A percentile compares a stretch with the other conserved stretches of the same genome.
phyloP scores from a whole-genome alignment of 2,113 vertebrate species.

The Corythornis vintsioides region DNA sequence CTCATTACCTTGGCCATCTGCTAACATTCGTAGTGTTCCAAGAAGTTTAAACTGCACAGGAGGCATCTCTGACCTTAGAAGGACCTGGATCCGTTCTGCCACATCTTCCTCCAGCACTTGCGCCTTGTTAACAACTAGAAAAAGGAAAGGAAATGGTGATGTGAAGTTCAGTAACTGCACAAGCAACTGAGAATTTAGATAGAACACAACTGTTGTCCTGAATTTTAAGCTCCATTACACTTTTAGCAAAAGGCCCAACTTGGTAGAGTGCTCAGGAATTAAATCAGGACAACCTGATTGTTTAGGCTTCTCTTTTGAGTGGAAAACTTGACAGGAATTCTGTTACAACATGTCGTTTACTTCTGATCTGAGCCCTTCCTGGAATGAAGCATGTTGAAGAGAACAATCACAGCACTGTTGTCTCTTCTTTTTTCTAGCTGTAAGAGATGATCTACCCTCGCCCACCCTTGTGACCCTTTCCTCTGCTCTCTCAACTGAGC shows the following conservation, averaged over 20 bases:
- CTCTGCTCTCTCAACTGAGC: neutral
- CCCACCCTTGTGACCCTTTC: neutral
- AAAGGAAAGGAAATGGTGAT: neutral
- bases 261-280: neutral
- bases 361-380: neutral
- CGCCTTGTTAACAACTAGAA: conserved; percentile 80
- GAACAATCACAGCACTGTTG: neutral
- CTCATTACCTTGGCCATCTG: conserved; percentile 85
- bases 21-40: conserved; percentile 84
- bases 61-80: conserved; percentile 84
- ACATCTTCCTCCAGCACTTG: conserved; percentile 83
- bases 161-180: neutral
- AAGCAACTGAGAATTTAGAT: neutral
- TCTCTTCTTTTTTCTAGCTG: neutral
- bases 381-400: neutral
- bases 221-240: neutral
- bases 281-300: neutral
- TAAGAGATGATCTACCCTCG: neutral
- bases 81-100: conserved; percentile 78
- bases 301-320: neutral
- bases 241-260: neutral
- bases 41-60: conserved; percentile 88
- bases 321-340: neutral
- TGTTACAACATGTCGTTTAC: neutral
- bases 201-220: neutral